These are phyloP conservation scores for Macrotus californicus DNA, from an alignment of 2,113 vertebrate species.

Conservation along the genomic window DNA sequence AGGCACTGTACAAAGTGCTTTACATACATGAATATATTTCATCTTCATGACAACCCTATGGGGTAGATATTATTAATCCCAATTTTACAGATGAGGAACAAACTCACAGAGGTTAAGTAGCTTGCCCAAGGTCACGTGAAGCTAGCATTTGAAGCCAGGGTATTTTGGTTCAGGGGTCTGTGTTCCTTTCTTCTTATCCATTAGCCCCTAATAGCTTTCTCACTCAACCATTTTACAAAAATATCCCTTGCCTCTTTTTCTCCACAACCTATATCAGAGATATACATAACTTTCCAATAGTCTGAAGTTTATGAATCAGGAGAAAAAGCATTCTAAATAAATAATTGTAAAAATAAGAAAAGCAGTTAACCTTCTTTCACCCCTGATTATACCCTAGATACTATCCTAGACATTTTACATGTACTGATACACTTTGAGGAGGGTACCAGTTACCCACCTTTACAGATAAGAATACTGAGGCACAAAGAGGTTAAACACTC, in stretches of 20 bases:
- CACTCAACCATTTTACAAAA: not conserved
- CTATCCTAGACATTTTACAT: not conserved
- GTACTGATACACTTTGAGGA: not conserved
- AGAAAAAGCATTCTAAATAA: not conserved
- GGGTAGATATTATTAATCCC: not conserved
- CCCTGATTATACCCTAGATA: not conserved
- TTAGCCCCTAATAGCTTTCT: not conserved
- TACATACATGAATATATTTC: not conserved
- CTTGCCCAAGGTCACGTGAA: not conserved
- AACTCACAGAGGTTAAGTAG: not conserved
- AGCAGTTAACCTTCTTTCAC: not conserved
- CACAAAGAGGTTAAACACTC: not conserved
- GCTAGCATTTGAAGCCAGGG: not conserved
- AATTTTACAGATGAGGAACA: not conserved
- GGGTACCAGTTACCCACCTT: not conserved
- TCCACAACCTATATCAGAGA: not conserved
- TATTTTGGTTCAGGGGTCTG: not conserved
- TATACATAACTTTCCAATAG: constrained; percentile 3
- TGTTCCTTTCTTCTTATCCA: not conserved
- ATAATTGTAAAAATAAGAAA: constrained; percentile 19
- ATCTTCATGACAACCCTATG: not conserved
- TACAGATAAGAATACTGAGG: not conserved
- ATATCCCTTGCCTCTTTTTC: not conserved
- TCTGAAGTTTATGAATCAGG: not conserved
- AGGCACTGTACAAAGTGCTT: not conserved